phyloP scores from a whole-genome alignment of 2,113 vertebrate species.

The Hemicordylus capensis region DNA sequence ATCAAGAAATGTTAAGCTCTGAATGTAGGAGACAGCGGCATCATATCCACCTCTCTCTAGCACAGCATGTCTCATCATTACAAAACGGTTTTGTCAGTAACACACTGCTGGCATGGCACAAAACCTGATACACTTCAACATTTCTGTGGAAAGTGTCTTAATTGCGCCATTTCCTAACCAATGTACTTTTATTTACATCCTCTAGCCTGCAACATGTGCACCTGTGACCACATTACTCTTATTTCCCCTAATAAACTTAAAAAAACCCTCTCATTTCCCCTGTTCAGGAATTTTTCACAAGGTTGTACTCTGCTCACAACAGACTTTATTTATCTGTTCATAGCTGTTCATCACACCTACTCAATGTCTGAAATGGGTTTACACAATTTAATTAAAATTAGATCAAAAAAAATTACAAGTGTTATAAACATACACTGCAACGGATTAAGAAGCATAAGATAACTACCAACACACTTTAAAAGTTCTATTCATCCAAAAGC shows the following conservation, averaged over 20 bases:
- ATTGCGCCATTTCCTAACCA: background rate
- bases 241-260: too few species aligned
- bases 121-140: background rate
- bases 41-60: background rate
- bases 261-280: too few species aligned
- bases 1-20: background rate
- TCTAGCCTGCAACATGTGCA: background rate
- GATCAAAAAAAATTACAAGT: background rate
- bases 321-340: slow-evolving; percentile 17
- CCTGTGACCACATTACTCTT: background rate
- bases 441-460: background rate
- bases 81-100: background rate
- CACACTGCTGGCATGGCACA: background rate
- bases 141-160: background rate
- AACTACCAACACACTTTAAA: background rate
- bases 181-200: background rate
- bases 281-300: background rate
- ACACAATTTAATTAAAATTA: background rate
- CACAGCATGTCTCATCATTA: background rate
- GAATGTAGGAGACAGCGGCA: background rate
- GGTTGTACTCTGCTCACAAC: background rate
- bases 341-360: background rate
- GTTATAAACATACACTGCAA: background rate
- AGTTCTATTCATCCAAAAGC: background rate
- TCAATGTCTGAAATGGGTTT: background rate